Evolutionary conservation across 2,113 vertebrate species (phyloP), one percentile per base, ranked within the genome.

Genomic region (Sarotherodon lohbergeri): DNA sequence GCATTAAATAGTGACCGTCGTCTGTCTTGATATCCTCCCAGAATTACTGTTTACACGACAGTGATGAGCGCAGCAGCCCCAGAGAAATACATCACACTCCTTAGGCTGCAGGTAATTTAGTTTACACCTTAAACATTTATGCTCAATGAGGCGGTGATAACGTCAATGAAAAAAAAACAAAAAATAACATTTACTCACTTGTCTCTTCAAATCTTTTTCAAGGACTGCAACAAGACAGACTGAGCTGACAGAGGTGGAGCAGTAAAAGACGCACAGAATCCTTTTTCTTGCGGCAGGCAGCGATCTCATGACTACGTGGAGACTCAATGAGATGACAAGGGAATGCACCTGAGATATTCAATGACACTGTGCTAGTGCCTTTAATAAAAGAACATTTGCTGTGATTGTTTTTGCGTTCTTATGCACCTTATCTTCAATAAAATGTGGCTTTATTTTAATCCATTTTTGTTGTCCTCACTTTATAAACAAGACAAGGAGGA

Each of bases 31-130:
- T 46, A 22, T 56, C 83, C 19, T 85, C 66, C 9, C 84, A 97
- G 96, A 36, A 83, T 81, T 7, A 96, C 96, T 1, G 71, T 97
- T 59, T 97, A 96, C 61, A 96, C 96, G 3, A 96, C 96, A 22
- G 56, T 91, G n/a, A 97, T 97, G 96, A 96, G 92, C 43, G 96
- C 96, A 32, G 95, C 91, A 9, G 2, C 68, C 9, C 95, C 96
- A 3, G 90, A 93, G 14, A 92, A 92, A 17, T 97, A 96, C 86
- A 88, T 10, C 1, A 93, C 95, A 22, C 3, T 91, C 3, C 59
- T 97, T 78, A 90, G 94, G 89, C 32, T 88, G 5, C 13, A 92
- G 94, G 95, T 95, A 90, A 84, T 52, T 12, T 29, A 29, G n/a
- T 56, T 11, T 4, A 82, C 7, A 56, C 36, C 22, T 82, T 19